Percentiles rank a stretch among this genome's conserved stretches.
phyloP scores from a whole-genome alignment of 2,113 vertebrate species.

The Alectura lathami region DNA sequence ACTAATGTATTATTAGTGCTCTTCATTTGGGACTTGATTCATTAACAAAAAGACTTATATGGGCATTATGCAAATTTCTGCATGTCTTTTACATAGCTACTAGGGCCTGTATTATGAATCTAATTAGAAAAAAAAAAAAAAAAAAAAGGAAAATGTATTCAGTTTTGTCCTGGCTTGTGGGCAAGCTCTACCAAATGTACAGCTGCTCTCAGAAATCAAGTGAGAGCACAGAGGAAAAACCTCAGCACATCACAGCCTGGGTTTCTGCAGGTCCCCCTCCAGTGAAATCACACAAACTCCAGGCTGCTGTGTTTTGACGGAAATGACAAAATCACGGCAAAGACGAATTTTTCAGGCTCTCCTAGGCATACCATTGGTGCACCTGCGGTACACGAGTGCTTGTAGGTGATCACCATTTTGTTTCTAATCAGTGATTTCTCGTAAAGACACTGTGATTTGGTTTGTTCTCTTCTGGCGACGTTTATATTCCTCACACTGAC shows the following conservation, averaged over 20 bases:
- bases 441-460: neutral
- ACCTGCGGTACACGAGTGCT: neutral
- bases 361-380: fast-evolving
- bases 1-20: constrained; percentile 43
- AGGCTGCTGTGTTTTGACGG: neutral
- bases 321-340: neutral
- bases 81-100: neutral
- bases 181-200: neutral
- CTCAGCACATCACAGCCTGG: neutral
- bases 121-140: neutral
- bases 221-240: neutral
- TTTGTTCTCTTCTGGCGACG: neutral
- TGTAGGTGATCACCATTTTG: neutral
- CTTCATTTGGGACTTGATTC: constrained; percentile 25
- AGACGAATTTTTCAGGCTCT: neutral
- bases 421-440: neutral
- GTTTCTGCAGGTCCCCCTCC: neutral
- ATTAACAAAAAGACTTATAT: constrained; percentile 10
- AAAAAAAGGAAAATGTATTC: neutral
- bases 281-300: neutral
- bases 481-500: neutral
- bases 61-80: constrained; percentile 34
- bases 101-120: neutral
- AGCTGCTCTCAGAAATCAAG: neutral
- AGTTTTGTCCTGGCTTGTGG: neutral